Evolutionary conservation across 2,113 vertebrate genomes (phyloP), one percentile per base, ranked within the genome.

Genomic region (Uria lomvia): DNA sequence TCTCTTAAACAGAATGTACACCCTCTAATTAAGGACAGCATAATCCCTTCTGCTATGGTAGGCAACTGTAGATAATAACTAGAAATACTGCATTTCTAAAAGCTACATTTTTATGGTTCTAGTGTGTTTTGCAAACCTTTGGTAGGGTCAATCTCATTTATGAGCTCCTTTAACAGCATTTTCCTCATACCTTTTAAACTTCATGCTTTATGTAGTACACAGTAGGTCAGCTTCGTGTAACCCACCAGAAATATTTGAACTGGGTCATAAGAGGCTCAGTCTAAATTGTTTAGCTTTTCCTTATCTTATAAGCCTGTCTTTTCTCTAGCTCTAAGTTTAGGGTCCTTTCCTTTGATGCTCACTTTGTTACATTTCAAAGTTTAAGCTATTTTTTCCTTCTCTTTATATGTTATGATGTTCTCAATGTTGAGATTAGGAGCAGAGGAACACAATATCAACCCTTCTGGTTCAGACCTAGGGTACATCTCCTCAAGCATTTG

Each of bases 81-180:
- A 94, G 96, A 88, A 93, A 74, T 80, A 90, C 62, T 77, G 11
- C 93, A 93, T 94, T 91, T 92, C 75, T 94, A 67, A 96, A 92
- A 85, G 30, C 36, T 75, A 63, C 26, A 83, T 97, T 97, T 98
- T 98, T 94, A 97, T 96, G 40, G 26, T 87, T 96, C 27, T 86
- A 71, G 50, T 93, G 85, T 97, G 95, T 92, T 97, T 96, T 96
- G 92, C 96, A 97, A 97, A 97, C 79, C 79, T 95, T 97, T 95
- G 88, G 71, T 96, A 94, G 78, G 93, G 95, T 97, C 96, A 92
- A 15, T 96, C 95, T 93, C 96, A 92, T 98, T 98, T 98, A 98
- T 94, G 96, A 97, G 91, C 76, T 97, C 75, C 93, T 97, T 97
- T 97, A 98, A 97, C 86, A 81, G 86, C 95, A 95, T 97, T 95